A percentile compares a stretch with the other conserved stretches of the same genome.
Evolutionary conservation across 92 coral and sea anemone species (phyloP).

Genomic region (Phenganax stokvisi): DNA sequence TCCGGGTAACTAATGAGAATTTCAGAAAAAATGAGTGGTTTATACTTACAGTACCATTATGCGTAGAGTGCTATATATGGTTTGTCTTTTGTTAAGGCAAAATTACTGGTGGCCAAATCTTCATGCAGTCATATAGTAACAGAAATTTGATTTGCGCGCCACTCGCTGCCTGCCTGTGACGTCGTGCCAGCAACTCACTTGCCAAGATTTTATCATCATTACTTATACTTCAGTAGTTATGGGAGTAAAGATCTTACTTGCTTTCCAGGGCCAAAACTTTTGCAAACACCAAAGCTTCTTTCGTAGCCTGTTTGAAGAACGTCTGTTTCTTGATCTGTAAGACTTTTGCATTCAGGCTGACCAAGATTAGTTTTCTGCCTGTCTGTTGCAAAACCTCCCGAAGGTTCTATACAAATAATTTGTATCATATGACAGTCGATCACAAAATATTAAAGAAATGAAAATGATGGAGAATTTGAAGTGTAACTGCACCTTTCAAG

Average conservation of each 20-base stretch:
- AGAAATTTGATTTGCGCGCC: too few species aligned
- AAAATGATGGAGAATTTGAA: too few species aligned
- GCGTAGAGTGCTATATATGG: neutral
- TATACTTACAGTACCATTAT: too few species aligned
- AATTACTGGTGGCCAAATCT: neutral
- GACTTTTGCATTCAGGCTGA: conserved; percentile 70
- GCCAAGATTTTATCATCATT: too few species aligned
- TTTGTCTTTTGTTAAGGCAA: neutral
- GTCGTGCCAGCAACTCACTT: too few species aligned
- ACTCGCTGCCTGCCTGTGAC: too few species aligned
- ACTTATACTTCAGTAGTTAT: too few species aligned
- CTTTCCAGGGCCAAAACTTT: conserved; percentile 27
- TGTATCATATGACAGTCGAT: too few species aligned
- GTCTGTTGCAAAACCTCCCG: conserved; percentile 76
- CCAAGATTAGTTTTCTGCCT: conserved; percentile 78
- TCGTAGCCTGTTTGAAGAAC: conserved; percentile 74
- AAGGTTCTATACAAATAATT: conserved; percentile 56
- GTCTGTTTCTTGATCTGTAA: conserved; percentile 68
- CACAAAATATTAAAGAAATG: too few species aligned
- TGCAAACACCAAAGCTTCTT: conserved; percentile 43
- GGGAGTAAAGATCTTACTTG: neutral
- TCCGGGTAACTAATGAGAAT: conserved; percentile 27
- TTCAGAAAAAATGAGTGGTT: neutral
- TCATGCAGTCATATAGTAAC: too few species aligned
- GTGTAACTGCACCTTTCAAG: too few species aligned